Percentiles rank a stretch among this genome's conserved stretches.
Evolutionary conservation across 2,888 invertebrate genomes (phyloP).

Genomic region (Lasius platythorax): DNA sequence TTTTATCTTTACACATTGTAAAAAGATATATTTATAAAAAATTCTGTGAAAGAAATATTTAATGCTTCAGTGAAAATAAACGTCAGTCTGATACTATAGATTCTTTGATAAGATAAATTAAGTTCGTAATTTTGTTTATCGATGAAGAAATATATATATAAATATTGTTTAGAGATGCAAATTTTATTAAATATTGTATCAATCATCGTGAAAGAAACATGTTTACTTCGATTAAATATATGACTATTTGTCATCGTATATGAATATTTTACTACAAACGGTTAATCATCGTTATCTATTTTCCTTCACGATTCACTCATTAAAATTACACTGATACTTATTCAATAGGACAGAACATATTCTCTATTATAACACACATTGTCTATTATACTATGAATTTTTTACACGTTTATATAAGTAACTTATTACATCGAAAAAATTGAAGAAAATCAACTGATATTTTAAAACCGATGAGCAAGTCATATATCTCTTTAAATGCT

Average conservation of each 20-base stretch:
- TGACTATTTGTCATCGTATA: background rate
- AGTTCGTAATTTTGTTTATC: background rate
- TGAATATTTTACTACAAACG: slow-evolving; percentile 9
- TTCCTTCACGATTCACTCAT: background rate
- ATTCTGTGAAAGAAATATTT: background rate
- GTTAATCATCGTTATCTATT: background rate
- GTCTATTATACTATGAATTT: background rate
- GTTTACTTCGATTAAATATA: background rate
- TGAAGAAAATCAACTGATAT: background rate
- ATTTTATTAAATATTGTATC: slow-evolving; percentile 11
- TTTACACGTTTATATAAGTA: background rate
- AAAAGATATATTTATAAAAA: background rate
- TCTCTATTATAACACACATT: too few relatives aligned
- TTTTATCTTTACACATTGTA: background rate
- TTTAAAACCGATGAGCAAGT: background rate
- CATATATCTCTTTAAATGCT: slow-evolving; percentile 1
- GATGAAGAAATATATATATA: background rate
- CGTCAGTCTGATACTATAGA: background rate
- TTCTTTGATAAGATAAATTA: background rate
- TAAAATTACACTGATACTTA: background rate
- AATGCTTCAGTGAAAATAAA: background rate
- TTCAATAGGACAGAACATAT: background rate
- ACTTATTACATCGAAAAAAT: background rate
- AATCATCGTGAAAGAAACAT: background rate
- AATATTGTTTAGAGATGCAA: background rate